A percentile compares a stretch with the other conserved stretches of the same genome.
Conservation (phyloP, 2,113 vertebrate species). For the Cyanocitta stelleri region DNA sequence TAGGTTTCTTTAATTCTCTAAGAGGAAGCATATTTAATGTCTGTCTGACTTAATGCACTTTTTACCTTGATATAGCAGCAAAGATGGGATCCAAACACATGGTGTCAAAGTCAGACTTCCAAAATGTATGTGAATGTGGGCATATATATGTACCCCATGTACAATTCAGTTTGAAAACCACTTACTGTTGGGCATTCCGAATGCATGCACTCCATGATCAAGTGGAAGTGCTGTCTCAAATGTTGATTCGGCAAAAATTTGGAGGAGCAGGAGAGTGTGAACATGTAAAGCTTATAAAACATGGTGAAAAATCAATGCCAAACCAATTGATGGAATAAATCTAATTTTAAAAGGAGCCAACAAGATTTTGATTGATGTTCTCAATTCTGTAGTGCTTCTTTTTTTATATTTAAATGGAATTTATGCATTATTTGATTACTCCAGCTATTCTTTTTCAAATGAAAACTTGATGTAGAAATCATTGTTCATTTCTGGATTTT, state of each 20-base stretch:
- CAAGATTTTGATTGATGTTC: background rate
- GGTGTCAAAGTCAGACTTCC: background rate
- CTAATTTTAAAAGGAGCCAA: background rate
- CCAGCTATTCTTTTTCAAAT: background rate
- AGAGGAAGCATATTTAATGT: background rate
- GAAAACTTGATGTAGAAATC: background rate
- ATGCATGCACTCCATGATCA: background rate
- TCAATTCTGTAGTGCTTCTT: background rate
- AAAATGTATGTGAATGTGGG: background rate
- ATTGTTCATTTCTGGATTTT: background rate
- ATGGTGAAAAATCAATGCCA: background rate
- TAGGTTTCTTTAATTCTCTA: background rate
- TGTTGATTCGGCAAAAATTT: background rate
- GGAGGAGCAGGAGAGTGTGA: background rate
- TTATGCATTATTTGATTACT: background rate
- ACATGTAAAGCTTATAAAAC: background rate
- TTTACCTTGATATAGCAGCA: background rate
- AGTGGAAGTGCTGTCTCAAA: background rate
- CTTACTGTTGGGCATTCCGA: accelerated
- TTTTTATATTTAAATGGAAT: background rate
- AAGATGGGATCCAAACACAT: background rate
- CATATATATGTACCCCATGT: background rate
- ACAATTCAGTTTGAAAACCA: background rate
- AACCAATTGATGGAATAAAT: background rate
- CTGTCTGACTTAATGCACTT: background rate